A percentile compares a stretch with the other conserved stretches of the same genome.
Evolutionary conservation across 1,140 invertebrate genomes (phyloP).

Genomic region (Lordiphosa mommai): DNA sequence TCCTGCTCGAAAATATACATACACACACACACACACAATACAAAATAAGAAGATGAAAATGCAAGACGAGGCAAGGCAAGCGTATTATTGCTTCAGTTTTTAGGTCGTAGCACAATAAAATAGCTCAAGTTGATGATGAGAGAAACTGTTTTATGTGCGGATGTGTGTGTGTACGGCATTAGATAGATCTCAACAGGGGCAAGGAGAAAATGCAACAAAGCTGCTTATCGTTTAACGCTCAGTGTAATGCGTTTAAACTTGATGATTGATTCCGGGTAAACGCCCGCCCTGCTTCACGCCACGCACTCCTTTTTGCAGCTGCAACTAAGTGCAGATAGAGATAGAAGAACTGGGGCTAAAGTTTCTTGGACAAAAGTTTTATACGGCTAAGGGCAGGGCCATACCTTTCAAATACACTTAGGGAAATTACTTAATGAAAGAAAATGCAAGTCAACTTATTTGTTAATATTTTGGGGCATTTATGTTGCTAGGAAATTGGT

Average conservation of each 20-base stretch:
- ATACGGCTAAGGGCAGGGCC: slow-evolving; percentile 22
- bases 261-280: slow-evolving; percentile 62
- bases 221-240: slow-evolving; percentile 76
- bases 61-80: slow-evolving; percentile 60
- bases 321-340: slow-evolving; percentile 59
- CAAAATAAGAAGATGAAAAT: slow-evolving; percentile 38
- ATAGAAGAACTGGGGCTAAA: slow-evolving; percentile 29
- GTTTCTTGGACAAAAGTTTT: slow-evolving; percentile 60
- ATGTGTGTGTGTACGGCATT: slow-evolving; percentile 18
- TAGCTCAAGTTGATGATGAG: slow-evolving; percentile 60
- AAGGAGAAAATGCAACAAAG: slow-evolving; percentile 67
- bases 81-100: slow-evolving; percentile 74
- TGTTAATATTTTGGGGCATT: background rate
- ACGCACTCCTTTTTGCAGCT: slow-evolving; percentile 26
- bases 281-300: background rate
- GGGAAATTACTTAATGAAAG: background rate
- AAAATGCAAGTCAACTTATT: background rate
- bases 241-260: slow-evolving; percentile 75
- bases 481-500: too few relatives aligned
- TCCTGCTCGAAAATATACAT: slow-evolving; percentile 44
- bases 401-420: slow-evolving; percentile 3
- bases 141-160: slow-evolving; percentile 15
- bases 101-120: slow-evolving; percentile 63
- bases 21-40: slow-evolving; percentile 36
- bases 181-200: slow-evolving; percentile 38